Evolutionary conservation across 2,113 vertebrate genomes (phyloP), one percentile per base, ranked within the genome.

Genomic region (Lophotis ruficrista): DNA sequence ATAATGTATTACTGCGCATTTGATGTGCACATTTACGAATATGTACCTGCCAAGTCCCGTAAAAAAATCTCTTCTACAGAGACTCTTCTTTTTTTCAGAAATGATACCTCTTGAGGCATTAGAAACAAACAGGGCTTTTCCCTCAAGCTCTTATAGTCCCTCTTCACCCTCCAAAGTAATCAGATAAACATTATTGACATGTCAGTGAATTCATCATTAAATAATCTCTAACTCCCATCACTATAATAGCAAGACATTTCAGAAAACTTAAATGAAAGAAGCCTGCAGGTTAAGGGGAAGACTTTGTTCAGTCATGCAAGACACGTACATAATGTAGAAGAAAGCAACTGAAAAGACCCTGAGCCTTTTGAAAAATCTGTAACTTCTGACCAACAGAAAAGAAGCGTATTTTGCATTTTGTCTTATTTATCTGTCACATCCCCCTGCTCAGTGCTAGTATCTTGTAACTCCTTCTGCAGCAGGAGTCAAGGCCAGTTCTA

Each of bases 1-100:
- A 96, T 96, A 95, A 96, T 96, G 84, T 95, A 97, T 96, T 94
- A 96, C 91, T 70, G 89, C 85, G 73, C 41, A 85, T 94, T 94
- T 96, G 87, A 95, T 96, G 96, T 96, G 83, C 89, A 94, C 91
- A 83, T 85, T 95, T 96, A 94, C 17, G 3, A 92, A 85, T 61
- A 82, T 23, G 70, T 92, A 94, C 87, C 89, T 96, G 94, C 81
- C 94, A 95, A 94, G 73, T 77, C 73, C 61, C 73, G 83, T 87
- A 85, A 86, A 96, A 92, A 94, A 80, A 79, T 33, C 51, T 83
- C 31, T 73, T 87, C 71, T 85, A 80, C 84, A 91, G 83, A 72
- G 31, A 79, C 24, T 73, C 87, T 78, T 21, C 43, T 81, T 68
- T 82, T 62, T 84, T 78, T 79, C 80, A 96, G n/a, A 90, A 96